phyloP scores from a whole-genome alignment of 2,888 invertebrate genomes.

The Dilophus febrilis region DNA sequence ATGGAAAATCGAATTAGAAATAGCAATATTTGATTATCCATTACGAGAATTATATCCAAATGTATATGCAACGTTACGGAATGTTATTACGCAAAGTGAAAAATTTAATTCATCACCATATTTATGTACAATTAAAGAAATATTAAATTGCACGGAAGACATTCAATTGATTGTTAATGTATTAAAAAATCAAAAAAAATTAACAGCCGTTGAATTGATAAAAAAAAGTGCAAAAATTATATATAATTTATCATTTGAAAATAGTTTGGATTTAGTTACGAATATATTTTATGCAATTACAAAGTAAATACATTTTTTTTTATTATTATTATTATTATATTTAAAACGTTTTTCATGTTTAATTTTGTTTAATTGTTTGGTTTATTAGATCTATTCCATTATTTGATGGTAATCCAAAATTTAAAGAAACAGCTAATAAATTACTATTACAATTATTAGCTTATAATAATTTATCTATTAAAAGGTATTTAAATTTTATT shows the following conservation, averaged over 20 bases:
- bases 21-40: slow-evolving; percentile 13
- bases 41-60: slow-evolving; percentile 11
- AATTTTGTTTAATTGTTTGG: background rate
- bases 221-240: slow-evolving; percentile 10
- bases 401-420: slow-evolving; percentile 11
- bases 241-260: slow-evolving; percentile 17
- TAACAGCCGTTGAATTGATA: slow-evolving; percentile 11
- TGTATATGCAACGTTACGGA: slow-evolving; percentile 9
- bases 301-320: slow-evolving; percentile 4
- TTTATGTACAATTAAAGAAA: background rate
- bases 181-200: slow-evolving; percentile 9
- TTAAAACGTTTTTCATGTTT: background rate
- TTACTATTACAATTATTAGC: slow-evolving; percentile 18
- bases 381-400: slow-evolving; percentile 12
- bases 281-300: slow-evolving; percentile 16
- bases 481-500: slow-evolving; percentile 4
- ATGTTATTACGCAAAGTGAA: slow-evolving; percentile 6
- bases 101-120: background rate
- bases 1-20: slow-evolving; percentile 13
- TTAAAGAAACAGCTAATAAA: slow-evolving; percentile 16
- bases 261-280: slow-evolving; percentile 17
- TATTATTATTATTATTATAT: background rate
- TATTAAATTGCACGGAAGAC: background rate
- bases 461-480: slow-evolving; percentile 15
- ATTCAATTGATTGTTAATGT: slow-evolving; percentile 12